A percentile compares a stretch with the other conserved stretches of the same genome.
Conservation (phyloP, 2,113 vertebrate species). For the Varanus komodoensis region DNA sequence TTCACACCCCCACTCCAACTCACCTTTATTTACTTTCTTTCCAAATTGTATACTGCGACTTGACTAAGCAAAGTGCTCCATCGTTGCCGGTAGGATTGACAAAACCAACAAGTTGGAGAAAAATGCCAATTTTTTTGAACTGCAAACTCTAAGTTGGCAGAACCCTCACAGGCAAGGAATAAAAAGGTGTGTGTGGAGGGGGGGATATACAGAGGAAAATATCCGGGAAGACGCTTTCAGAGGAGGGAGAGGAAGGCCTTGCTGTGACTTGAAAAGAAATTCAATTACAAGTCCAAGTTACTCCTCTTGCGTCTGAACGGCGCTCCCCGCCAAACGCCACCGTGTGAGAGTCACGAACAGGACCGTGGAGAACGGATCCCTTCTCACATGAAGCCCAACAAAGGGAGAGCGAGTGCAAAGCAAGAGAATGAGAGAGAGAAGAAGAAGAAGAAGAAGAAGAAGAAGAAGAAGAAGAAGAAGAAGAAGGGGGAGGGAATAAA, state of each 20-base stretch:
- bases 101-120: not conserved
- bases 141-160: not conserved
- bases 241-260: not conserved
- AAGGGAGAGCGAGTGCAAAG: constrained; percentile 27
- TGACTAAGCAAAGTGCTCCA: not conserved
- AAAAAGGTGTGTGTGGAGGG: not conserved
- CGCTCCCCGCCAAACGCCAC: not conserved
- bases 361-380: not conserved
- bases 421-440: not conserved
- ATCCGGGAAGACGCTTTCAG: not conserved
- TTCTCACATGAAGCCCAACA: constrained; percentile 26
- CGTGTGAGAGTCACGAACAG: not conserved
- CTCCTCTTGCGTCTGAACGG: not conserved
- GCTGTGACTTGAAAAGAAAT: not conserved
- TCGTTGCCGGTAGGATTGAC: not conserved
- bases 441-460: too few relatives aligned
- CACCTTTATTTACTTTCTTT: constrained; percentile 19
- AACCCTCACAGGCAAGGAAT: not conserved
- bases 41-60: not conserved
- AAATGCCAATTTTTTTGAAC: not conserved
- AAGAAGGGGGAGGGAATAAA: too few relatives aligned
- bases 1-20: not conserved
- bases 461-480: too few relatives aligned
- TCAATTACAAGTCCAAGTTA: not conserved
- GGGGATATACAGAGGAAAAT: not conserved